Percentiles rank a stretch among this genome's conserved stretches.
Evolutionary conservation across 2,888 invertebrate genomes (phyloP).

Genomic region (Agonum fuliginosum): DNA sequence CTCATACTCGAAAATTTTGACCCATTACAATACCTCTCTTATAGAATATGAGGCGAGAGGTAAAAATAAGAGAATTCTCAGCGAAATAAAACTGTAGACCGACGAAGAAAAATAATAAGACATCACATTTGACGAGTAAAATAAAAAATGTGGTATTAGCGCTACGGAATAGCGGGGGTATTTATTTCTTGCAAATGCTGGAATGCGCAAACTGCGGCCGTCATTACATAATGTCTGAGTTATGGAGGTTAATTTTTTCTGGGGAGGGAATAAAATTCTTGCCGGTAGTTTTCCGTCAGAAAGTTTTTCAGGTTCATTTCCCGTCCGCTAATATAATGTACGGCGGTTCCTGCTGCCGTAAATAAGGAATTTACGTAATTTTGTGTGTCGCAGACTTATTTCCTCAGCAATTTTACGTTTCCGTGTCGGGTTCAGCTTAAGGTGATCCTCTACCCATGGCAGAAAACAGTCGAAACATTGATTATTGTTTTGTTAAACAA

Average conservation of each 20-base stretch:
- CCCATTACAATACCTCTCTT: too few species aligned
- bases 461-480: too few species aligned
- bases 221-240: conserved; percentile 54
- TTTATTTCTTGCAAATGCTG: conserved; percentile 1
- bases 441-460: too few species aligned
- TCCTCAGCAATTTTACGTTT: conserved; percentile 47
- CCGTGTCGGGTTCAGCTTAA: conserved; percentile 29
- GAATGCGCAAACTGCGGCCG: conserved; percentile 24
- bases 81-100: too few species aligned
- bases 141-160: not conserved
- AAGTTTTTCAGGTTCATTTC: conserved; percentile 56
- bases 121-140: not conserved
- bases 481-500: too few species aligned
- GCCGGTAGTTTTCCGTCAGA: conserved; percentile 54
- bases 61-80: too few species aligned
- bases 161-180: not conserved
- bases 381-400: conserved; percentile 55
- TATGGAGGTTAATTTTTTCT: conserved; percentile 45
- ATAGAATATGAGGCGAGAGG: too few species aligned
- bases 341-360: conserved; percentile 34
- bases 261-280: conserved; percentile 36
- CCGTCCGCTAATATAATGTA: conserved; percentile 41
- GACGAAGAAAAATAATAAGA: not conserved
- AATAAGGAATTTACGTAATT: conserved; percentile 57
- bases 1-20: too few species aligned